These are phyloP conservation scores for Hesperophylax magnus DNA, from an alignment of 1,140 invertebrate genomes.

Conservation along the genomic window DNA sequence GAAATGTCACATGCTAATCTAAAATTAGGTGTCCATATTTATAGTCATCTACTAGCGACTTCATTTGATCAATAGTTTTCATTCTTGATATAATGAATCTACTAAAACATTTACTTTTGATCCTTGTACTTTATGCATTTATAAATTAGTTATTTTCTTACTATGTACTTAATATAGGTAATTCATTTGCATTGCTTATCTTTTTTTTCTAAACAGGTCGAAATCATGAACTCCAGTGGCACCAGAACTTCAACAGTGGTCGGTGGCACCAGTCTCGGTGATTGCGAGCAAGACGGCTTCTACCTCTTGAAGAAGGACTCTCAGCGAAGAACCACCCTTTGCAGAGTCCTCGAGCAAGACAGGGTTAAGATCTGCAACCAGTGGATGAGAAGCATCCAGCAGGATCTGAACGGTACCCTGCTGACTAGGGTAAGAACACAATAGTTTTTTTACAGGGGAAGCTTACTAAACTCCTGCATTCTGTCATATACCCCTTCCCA, in stretches of 20 bases:
- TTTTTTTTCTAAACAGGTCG: constrained; percentile 34
- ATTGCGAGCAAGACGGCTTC: constrained; percentile 91
- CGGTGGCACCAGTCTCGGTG: constrained; percentile 60
- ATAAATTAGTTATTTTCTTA: no score
- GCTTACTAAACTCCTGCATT: no score
- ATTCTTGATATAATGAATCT: no score
- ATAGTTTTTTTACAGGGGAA: neutral
- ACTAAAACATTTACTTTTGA: no score
- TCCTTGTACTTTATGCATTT: no score
- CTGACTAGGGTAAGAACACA: constrained; percentile 70
- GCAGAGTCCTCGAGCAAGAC: constrained; percentile 91
- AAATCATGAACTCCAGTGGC: constrained; percentile 45
- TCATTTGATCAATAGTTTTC: no score
- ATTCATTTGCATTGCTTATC: no score
- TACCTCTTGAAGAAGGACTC: constrained; percentile 98
- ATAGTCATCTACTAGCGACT: no score
- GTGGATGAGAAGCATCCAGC: constrained; percentile 84
- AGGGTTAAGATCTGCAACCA: constrained; percentile 87
- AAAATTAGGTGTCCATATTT: no score
- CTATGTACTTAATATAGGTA: no score
- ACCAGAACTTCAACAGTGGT: constrained; percentile 49
- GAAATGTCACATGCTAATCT: no score
- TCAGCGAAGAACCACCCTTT: constrained; percentile 92
- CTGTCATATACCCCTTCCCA: no score
- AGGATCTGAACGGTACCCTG: constrained; percentile 78